Evolutionary conservation across 2,888 invertebrate genomes (phyloP), one percentile per base, ranked within the genome.

Genomic region (Leptothorax acervorum): DNA sequence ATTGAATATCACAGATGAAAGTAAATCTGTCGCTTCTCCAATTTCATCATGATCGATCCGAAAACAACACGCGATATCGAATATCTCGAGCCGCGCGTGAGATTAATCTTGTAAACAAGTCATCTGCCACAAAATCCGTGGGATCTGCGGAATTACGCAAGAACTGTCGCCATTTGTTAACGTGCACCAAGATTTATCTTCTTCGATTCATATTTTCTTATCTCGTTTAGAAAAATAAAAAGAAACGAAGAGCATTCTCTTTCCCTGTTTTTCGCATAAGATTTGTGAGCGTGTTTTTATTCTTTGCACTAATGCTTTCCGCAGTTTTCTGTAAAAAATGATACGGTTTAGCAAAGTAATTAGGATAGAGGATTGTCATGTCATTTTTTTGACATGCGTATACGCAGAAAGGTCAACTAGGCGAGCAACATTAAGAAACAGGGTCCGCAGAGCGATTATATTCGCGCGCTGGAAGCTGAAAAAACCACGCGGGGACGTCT

Each of bases 31-130:
- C 78, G 9, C 55, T 79, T 0, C 78, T 70, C 45, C 45, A 57
- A 57, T 79, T 79, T 79, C 70, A 79, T 78, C 68, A 55, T 79
- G 70, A 70, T 70, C 31, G 78, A 79, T 79, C 23, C 8, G 15
- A 68, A 68, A 68, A 31, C 45, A 79, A 70, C 23, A 18, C 23
- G 23, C 12, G 53, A 11, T 79, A 79, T 79, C 79, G 55, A 53
- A 28, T 78, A n/a, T 60, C 71, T 71, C 18, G 35, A 55, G 39
- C 42, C n/a, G 23, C n/a, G 23, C 68, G 42, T n/a, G 71, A 45
- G 28, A 60, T 79, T 45, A 48, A 57, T 71, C 57, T 71, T 35
- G 60, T 71, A 71, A 79, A 79, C 57, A 71, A 60, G 48, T 79
- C 35, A 45, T 79, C 70, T 57, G 78, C 31, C 57, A 39, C 8